A percentile compares a stretch with the other conserved stretches of the same genome.
phyloP scores from a whole-genome alignment of 2,113 vertebrate genomes.

The Misgurnus anguillicaudatus region DNA sequence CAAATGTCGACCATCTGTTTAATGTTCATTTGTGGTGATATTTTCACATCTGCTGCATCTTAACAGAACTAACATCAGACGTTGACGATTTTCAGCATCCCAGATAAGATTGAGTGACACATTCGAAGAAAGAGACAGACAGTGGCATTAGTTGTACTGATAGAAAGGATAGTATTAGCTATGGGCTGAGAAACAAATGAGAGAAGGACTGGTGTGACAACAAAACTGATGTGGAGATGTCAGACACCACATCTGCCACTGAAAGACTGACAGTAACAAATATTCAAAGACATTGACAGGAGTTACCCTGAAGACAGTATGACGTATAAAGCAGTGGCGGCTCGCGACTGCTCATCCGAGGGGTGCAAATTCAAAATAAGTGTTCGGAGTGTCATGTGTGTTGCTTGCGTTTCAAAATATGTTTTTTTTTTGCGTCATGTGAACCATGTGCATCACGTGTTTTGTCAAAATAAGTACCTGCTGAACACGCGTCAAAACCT shows the following conservation, averaged over 20 bases:
- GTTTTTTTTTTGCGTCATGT: no score
- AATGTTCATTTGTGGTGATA: conserved; percentile 9
- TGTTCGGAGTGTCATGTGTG: no score
- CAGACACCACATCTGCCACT: neutral
- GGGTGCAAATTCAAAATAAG: no score
- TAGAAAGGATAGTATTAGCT: conserved; percentile 3
- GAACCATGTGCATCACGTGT: no score
- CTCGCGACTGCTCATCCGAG: no score
- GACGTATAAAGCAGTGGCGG: neutral
- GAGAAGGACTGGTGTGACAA: conserved; percentile 16
- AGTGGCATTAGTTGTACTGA: conserved; percentile 22
- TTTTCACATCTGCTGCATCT: conserved; percentile 8
- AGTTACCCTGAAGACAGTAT: neutral
- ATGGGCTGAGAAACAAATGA: neutral
- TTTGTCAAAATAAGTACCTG: no score
- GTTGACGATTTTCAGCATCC: conserved; percentile 8
- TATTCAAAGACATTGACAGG: conserved; percentile 3
- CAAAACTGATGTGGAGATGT: conserved; percentile 23
- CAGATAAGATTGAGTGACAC: conserved; percentile 27
- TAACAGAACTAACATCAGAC: neutral
- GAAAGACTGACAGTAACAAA: conserved; percentile 27
- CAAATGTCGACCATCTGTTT: neutral
- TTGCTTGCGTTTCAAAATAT: no score
- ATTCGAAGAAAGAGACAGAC: conserved; percentile 14
- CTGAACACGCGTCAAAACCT: no score